A percentile compares a stretch with the other conserved stretches of the same genome.
phyloP scores from a whole-genome alignment of 2,888 invertebrate genomes.

The Copidosoma aretas region DNA sequence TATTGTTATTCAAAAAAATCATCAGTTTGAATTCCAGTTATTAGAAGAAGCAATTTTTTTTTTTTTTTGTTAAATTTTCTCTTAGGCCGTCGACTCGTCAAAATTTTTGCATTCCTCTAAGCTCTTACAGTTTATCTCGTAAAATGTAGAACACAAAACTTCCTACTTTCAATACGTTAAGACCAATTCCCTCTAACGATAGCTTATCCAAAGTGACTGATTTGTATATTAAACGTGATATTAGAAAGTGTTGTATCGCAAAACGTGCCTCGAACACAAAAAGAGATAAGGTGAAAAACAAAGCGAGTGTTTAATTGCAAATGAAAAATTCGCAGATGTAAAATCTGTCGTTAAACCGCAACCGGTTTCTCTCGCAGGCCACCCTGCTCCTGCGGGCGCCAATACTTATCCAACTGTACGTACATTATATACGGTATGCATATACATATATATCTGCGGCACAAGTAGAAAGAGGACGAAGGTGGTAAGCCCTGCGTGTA shows the following conservation, averaged over 20 bases:
- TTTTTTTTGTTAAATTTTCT: no score
- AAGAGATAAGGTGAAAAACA: not conserved
- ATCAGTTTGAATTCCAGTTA: no score
- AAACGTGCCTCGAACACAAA: not conserved
- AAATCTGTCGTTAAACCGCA: slow-evolving; percentile 47
- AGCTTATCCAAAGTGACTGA: no score
- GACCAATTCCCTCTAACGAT: no score
- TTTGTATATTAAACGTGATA: no score
- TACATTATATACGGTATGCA: slow-evolving; percentile 16
- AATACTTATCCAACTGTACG: slow-evolving; percentile 21
- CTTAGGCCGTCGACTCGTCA: no score
- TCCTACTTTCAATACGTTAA: no score
- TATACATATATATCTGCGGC: slow-evolving; percentile 19
- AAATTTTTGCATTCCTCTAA: no score
- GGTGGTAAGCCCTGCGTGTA: not conserved
- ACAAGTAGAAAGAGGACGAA: slow-evolving; percentile 20
- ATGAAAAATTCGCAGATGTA: slow-evolving; percentile 38
- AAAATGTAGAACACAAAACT: no score
- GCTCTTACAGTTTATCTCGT: no score
- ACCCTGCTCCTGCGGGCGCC: slow-evolving; percentile 44
- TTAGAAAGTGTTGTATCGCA: not conserved
- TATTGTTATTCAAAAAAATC: no score
- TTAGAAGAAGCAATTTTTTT: no score
- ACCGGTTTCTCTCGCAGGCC: slow-evolving; percentile 51
- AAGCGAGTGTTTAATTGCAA: not conserved